phyloP scores from a whole-genome alignment of 2,888 invertebrate genomes.

The Maniola hyperantus region DNA sequence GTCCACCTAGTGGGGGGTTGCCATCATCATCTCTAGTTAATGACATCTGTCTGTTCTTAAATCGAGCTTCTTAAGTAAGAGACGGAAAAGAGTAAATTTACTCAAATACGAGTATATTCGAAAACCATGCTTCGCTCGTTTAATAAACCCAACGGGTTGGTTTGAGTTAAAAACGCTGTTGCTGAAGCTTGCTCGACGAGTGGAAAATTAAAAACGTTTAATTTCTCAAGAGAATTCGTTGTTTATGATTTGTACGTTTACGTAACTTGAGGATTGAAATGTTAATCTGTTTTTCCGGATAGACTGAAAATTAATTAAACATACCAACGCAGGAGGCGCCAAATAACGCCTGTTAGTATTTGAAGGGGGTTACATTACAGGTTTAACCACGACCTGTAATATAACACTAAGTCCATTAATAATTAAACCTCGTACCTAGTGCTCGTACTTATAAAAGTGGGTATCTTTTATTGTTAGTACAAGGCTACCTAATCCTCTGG shows the following conservation, averaged over 20 bases:
- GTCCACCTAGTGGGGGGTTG: too few relatives aligned
- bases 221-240: conserved; percentile 59
- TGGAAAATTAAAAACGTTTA: conserved; percentile 71
- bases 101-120: too few relatives aligned
- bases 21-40: neutral
- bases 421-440: neutral
- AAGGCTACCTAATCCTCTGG: neutral
- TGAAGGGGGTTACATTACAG: too few relatives aligned
- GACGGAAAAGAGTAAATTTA: too few relatives aligned
- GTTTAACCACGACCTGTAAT: too few relatives aligned
- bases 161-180: conserved; percentile 61
- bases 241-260: conserved; percentile 50
- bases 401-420: too few relatives aligned
- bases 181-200: conserved; percentile 64
- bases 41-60: neutral
- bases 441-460: neutral
- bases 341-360: neutral
- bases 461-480: too few relatives aligned
- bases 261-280: conserved; percentile 53
- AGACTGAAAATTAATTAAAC: conserved; percentile 36
- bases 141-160: conserved; percentile 42
- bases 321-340: neutral
- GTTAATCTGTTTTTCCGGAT: conserved; percentile 42
- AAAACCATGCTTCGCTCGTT: too few relatives aligned
- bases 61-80: conserved; percentile 27